Percentiles rank a stretch among this genome's conserved stretches.
phyloP scores from a whole-genome alignment of 2,797 vertebrate genomes.

The Argya squamiceps region DNA sequence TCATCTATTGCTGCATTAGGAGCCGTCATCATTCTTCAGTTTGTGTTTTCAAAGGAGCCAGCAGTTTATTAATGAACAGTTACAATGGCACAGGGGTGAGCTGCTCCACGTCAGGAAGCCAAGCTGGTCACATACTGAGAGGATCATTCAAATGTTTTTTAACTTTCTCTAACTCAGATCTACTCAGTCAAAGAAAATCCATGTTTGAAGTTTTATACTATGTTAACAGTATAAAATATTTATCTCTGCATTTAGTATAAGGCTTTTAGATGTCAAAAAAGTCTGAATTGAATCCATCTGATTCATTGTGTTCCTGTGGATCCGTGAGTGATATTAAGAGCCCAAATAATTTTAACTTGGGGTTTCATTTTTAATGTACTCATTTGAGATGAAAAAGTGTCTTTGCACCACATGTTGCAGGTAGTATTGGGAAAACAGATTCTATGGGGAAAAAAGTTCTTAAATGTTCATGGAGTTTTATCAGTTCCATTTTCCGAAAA shows the following conservation, averaged over 20 bases:
- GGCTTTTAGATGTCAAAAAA: neutral
- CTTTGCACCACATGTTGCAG: neutral
- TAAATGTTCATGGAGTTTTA: neutral
- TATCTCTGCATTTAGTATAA: neutral
- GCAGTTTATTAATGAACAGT: neutral
- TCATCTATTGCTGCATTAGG: neutral
- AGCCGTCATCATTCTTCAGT: neutral
- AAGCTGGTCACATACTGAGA: neutral
- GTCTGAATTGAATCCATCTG: neutral
- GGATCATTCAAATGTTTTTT: neutral
- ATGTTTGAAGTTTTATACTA: neutral
- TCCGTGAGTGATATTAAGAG: neutral
- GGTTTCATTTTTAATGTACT: neutral
- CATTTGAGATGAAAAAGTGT: neutral
- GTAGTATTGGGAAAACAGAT: neutral
- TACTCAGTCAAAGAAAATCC: neutral
- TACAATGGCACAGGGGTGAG: neutral
- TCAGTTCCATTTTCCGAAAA: neutral
- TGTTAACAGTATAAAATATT: neutral
- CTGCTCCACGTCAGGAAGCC: neutral
- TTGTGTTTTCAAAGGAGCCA: neutral
- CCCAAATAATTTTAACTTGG: neutral
- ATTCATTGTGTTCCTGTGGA: neutral
- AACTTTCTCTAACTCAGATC: neutral
- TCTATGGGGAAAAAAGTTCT: neutral